A percentile compares a stretch with the other conserved stretches of the same genome.
phyloP scores from a whole-genome alignment of 2,797 vertebrate species.

The Mormyrops attenuatus region DNA sequence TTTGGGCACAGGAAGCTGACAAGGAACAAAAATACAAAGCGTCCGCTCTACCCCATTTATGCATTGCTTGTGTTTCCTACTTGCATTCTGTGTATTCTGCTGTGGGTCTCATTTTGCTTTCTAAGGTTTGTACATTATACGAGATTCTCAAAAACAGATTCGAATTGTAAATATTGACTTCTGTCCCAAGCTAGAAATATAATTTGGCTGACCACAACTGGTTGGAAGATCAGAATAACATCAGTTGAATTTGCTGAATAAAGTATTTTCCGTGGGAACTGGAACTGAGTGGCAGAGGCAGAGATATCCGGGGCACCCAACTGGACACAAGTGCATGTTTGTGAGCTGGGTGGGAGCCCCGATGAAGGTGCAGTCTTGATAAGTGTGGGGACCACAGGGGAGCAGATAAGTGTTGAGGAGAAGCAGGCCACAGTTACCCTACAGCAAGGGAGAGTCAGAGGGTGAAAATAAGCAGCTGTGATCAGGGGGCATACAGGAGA shows the following conservation, averaged over 20 bases:
- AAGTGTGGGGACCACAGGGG: constrained; percentile 40
- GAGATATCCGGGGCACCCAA: background rate
- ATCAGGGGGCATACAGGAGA: constrained; percentile 38
- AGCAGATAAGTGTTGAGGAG: constrained; percentile 50
- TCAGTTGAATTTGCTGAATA: background rate
- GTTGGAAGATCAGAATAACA: background rate
- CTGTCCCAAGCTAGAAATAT: background rate
- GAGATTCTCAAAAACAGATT: background rate
- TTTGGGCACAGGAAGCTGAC: background rate
- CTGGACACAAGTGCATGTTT: background rate
- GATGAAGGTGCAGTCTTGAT: constrained; percentile 36
- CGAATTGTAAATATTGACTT: background rate
- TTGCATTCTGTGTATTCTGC: background rate
- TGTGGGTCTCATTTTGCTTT: constrained; percentile 18
- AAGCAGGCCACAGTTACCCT: constrained; percentile 47
- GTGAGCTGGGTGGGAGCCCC: background rate
- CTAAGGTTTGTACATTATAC: constrained; percentile 21
- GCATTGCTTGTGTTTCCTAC: background rate
- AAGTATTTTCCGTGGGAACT: constrained; percentile 11
- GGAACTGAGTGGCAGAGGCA: constrained; percentile 33
- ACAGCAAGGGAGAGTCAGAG: constrained; percentile 32
- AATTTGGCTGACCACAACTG: background rate
- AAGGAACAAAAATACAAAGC: background rate
- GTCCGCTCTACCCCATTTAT: background rate
- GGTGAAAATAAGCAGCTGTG: constrained; percentile 52